phyloP scores from a whole-genome alignment of 2,888 invertebrate genomes.

The Ophion costatus region DNA sequence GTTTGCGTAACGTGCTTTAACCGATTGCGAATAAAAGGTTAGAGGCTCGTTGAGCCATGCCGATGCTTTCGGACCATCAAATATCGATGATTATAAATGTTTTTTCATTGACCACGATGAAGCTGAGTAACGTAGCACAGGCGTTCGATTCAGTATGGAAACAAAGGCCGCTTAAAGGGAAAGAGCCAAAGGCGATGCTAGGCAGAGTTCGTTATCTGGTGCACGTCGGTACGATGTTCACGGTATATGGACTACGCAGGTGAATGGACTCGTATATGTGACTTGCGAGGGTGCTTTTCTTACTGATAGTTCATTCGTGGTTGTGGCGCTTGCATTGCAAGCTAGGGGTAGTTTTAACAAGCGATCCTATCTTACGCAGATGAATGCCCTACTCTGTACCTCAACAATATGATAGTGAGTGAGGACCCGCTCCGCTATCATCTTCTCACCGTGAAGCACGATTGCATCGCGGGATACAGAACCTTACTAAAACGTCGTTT shows the following conservation, averaged over 20 bases:
- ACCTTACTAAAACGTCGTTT: slow-evolving; percentile 54
- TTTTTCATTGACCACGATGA: slow-evolving; percentile 7
- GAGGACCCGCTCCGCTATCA: slow-evolving; percentile 70
- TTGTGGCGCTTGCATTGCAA: slow-evolving; percentile 68
- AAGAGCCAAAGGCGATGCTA: slow-evolving; percentile 12
- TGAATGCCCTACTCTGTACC: slow-evolving; percentile 77
- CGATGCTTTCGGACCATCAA: background rate
- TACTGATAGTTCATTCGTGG: slow-evolving; percentile 53
- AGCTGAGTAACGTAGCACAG: background rate
- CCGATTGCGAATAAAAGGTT: background rate
- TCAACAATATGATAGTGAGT: slow-evolving; percentile 25
- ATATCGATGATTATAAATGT: background rate
- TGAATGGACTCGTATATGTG: slow-evolving; percentile 48
- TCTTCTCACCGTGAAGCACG: slow-evolving; percentile 66
- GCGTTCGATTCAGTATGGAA: slow-evolving; percentile 38
- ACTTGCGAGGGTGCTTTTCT: slow-evolving; percentile 10
- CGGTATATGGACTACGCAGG: slow-evolving; percentile 67
- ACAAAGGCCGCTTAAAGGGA: slow-evolving; percentile 18
- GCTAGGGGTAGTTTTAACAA: slow-evolving; percentile 81
- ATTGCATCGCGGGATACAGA: slow-evolving; percentile 75
- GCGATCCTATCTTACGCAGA: slow-evolving; percentile 82
- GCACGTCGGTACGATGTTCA: slow-evolving; percentile 75
- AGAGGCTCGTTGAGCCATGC: background rate
- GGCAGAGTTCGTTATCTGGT: slow-evolving; percentile 19
- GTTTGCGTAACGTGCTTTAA: background rate